Base-by-base conservation (phyloP, 2,113 vertebrate species). In the Corythaixoides concolor region DNA sequence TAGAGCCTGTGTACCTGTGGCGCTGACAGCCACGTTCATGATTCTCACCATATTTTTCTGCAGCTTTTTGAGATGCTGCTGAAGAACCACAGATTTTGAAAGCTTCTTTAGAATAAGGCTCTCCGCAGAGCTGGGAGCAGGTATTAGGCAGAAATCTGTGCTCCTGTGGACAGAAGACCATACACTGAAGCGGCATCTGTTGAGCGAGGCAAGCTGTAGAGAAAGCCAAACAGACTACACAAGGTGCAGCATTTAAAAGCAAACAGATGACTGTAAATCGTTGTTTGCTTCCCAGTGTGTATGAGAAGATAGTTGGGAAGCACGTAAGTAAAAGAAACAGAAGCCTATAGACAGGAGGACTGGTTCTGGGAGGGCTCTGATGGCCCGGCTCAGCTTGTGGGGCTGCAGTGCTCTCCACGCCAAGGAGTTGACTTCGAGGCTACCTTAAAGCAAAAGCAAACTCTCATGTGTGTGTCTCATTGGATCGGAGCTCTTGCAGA, bases 111-210 rank as follows among this genome's bases (percentile, higher is more conserved):
- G 20, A 49, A 45, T 32, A 64, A 75, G 45, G 20, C 30, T 53
- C 7, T 60, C 1, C 12, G 2, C 15, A 27, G 64, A 66, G n/a
- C 18, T 32, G 41, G 58, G 56, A 67, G 39, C n/a, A 64, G 50
- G 2, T 1, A 26, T 53, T 27, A 73, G n/a, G 49, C 39, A 77
- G 63, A 41, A 58, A 45, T 69, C 47, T 86, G 28, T 59, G 70
- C 35, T 72, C 5, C 24, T 58, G 0, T 49, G 35, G 56, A 50
- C 30, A 90, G 75, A 69, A 86, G 50, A 59, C 12, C 0, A 0
- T 28, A 24, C 22, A 3, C 17, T 45, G 28, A 39, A 55, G 28
- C 0, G 1, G 37, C 26, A 39, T 70, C 60, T 84, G n/a, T 77
- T 92, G 33, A 52, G 39, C 2, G 1, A 86, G 26, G 47, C 7